A percentile compares a stretch with the other conserved stretches of the same genome.
Evolutionary conservation across 2,113 vertebrate species (phyloP).

Genomic region (Aptenodytes forsteri): DNA sequence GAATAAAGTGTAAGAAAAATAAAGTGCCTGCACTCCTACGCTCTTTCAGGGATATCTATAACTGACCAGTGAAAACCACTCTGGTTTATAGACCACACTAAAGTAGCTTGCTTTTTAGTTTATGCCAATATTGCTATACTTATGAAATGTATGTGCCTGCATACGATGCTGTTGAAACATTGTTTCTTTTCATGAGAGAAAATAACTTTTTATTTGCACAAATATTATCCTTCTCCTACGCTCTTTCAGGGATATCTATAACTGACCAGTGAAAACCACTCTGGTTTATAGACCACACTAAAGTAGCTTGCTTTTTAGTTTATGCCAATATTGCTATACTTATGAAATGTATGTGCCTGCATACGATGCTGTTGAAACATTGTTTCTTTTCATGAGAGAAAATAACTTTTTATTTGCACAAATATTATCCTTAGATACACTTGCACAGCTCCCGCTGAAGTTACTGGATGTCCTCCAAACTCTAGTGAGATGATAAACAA

Average conservation of each 20-base stretch:
- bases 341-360: neutral
- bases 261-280: neutral
- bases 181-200: neutral
- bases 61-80: neutral
- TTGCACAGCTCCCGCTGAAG: neutral
- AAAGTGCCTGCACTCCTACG: rapidly evolving
- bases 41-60: neutral
- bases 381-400: neutral
- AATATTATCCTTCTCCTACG: no score
- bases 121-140: neutral
- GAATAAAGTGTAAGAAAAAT: neutral
- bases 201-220: neutral
- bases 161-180: neutral
- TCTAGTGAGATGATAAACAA: neutral
- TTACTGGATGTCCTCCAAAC: neutral
- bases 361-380: neutral
- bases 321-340: neutral
- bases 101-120: neutral
- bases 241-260: neutral
- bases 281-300: neutral
- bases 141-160: neutral
- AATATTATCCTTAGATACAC: neutral
- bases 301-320: neutral
- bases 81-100: neutral
- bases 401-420: neutral